Conservation (phyloP, 2,888 invertebrate species). For the Caenorhabditis sp. region DNA sequence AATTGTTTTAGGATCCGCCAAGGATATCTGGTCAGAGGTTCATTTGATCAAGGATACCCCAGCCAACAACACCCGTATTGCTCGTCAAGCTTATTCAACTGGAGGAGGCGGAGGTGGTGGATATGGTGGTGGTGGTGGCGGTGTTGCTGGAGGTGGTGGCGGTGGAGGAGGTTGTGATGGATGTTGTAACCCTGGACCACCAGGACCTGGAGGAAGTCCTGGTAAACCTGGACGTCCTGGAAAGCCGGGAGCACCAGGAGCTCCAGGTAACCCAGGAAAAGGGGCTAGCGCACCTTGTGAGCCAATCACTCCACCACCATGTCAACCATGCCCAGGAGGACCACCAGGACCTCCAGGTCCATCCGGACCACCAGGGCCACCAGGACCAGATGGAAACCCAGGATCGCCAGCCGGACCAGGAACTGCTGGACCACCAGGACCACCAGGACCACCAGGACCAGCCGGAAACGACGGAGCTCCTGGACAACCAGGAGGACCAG, state of each 20-base stretch:
- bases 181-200: conserved; percentile 51
- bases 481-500: conserved; percentile 47
- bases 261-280: conserved; percentile 54
- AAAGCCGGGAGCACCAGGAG: conserved; percentile 52
- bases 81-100: conserved; percentile 57
- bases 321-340: conserved; percentile 46
- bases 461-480: conserved; percentile 46
- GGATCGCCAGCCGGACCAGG: conserved; percentile 43
- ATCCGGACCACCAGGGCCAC: conserved; percentile 46
- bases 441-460: conserved; percentile 46
- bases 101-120: conserved; percentile 45
- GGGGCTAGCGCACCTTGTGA: conserved; percentile 45
- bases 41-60: conserved; percentile 62
- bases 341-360: conserved; percentile 49
- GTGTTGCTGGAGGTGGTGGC: conserved; percentile 40
- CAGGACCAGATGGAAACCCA: conserved; percentile 44
- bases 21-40: conserved; percentile 69
- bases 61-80: conserved; percentile 53
- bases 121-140: conserved; percentile 40
- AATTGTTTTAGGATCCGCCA: conserved; percentile 58
- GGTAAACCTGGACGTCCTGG: conserved; percentile 48
- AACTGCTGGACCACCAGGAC: conserved; percentile 39
- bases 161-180: conserved; percentile 46
- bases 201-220: conserved; percentile 48
- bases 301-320: conserved; percentile 49